These are phyloP conservation scores for Phaedon cochleariae DNA, from an alignment of 2,888 invertebrate species.

Conservation along the genomic window DNA sequence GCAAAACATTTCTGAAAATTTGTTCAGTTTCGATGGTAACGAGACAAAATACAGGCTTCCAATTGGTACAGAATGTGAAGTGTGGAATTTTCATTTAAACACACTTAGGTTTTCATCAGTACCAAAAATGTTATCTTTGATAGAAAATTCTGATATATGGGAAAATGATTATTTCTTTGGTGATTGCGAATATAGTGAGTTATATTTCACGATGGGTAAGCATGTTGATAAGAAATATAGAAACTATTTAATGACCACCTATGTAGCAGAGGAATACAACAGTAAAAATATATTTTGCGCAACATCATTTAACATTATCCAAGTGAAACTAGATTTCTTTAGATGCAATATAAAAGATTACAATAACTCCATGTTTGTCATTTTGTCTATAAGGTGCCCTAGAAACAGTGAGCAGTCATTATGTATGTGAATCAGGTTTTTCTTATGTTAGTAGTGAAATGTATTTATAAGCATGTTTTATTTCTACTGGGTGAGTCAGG, in stretches of 20 bases:
- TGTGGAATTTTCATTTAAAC: too few species aligned
- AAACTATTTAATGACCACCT: background rate
- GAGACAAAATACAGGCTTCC: too few species aligned
- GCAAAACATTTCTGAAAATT: too few species aligned
- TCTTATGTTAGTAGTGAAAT: background rate
- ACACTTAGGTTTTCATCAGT: too few species aligned
- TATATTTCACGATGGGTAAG: too few species aligned
- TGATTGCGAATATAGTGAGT: too few species aligned
- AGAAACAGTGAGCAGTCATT: slow-evolving; percentile 6
- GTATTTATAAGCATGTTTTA: background rate
- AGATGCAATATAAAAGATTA: background rate
- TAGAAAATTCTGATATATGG: too few species aligned
- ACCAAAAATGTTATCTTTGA: too few species aligned
- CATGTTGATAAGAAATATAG: too few species aligned
- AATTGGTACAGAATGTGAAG: too few species aligned
- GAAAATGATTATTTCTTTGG: too few species aligned
- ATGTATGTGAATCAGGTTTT: slow-evolving; percentile 11
- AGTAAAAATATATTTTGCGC: background rate
- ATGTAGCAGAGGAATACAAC: background rate
- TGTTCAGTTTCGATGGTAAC: too few species aligned
- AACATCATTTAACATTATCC: background rate
- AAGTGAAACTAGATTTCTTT: slow-evolving; percentile 1
- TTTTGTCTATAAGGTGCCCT: background rate
- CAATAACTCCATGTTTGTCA: background rate
- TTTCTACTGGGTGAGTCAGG: background rate